Percentiles rank a stretch among this genome's conserved stretches.
These are phyloP conservation scores for Torymus auratus DNA, from an alignment of 2,888 invertebrate species.

Conservation along the genomic window DNA sequence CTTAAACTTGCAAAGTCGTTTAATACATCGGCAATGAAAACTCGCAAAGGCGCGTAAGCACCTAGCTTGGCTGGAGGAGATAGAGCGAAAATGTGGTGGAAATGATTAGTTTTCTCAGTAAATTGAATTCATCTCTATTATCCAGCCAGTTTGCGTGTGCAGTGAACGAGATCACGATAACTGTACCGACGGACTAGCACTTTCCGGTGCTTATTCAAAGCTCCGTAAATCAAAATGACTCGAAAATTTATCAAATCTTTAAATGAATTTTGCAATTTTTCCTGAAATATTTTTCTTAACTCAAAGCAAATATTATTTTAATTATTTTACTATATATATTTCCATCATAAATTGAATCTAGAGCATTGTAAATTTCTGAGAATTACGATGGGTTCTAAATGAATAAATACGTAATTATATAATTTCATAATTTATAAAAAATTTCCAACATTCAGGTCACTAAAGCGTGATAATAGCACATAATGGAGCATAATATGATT, in stretches of 20 bases:
- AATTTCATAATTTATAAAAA: no score
- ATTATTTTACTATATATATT: no score
- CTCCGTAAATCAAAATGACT: slow-evolving; percentile 12
- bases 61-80: slow-evolving; percentile 36
- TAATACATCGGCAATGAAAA: slow-evolving; percentile 38
- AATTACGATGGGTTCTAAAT: no score
- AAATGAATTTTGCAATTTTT: no score
- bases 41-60: slow-evolving; percentile 3
- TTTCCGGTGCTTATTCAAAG: slow-evolving; percentile 32
- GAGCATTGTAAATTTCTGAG: no score
- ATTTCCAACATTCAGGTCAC: no score
- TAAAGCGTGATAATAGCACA: no score
- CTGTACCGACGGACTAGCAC: slow-evolving; percentile 4
- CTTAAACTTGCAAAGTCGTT: slow-evolving; percentile 23
- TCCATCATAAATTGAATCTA: no score
- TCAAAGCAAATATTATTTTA: no score
- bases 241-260: slow-evolving; percentile 19
- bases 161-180: slow-evolving; percentile 49
- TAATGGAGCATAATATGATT: no score
- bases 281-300: no score
- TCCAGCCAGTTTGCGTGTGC: slow-evolving; percentile 48
- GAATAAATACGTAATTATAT: no score
- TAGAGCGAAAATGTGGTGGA: slow-evolving; percentile 55
- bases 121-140: slow-evolving; percentile 56
- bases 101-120: slow-evolving; percentile 56